A percentile compares a stretch with the other conserved stretches of the same genome.
These are phyloP conservation scores for Danaus plexippus DNA, from an alignment of 1,140 invertebrate genomes.

Conservation along the genomic window DNA sequence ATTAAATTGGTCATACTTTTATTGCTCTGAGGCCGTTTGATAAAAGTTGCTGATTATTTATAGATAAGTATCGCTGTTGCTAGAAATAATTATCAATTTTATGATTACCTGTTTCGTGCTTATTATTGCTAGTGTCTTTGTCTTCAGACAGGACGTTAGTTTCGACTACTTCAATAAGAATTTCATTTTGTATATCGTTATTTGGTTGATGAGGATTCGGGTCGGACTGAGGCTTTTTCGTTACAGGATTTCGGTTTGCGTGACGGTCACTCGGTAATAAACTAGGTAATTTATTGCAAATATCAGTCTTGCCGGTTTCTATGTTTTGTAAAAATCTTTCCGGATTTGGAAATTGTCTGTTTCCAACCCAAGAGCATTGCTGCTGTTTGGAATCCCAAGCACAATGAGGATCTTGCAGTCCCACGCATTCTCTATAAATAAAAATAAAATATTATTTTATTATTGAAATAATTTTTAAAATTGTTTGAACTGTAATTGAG, in stretches of 20 bases:
- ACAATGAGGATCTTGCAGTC: slow-evolving; percentile 97
- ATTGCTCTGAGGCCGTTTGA: too few relatives aligned
- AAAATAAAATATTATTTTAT: slow-evolving; percentile 12
- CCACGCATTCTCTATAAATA: slow-evolving; percentile 86
- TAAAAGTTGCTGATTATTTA: too few relatives aligned
- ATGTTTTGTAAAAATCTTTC: slow-evolving; percentile 83
- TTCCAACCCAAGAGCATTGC: slow-evolving; percentile 81
- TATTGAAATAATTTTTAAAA: too few relatives aligned
- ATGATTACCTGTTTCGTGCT: slow-evolving; percentile 58
- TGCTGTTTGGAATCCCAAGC: slow-evolving; percentile 90
- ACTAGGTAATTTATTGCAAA: slow-evolving; percentile 75
- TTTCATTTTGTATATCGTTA: slow-evolving; percentile 62
- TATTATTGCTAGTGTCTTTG: slow-evolving; percentile 42
- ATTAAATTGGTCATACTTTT: too few relatives aligned
- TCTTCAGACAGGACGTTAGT: slow-evolving; percentile 57
- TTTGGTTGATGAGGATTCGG: slow-evolving; percentile 40
- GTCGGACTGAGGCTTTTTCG: slow-evolving; percentile 55
- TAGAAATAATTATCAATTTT: too few relatives aligned
- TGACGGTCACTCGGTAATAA: slow-evolving; percentile 52
- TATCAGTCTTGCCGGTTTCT: slow-evolving; percentile 76
- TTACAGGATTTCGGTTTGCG: slow-evolving; percentile 55
- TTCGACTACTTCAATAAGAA: slow-evolving; percentile 62
- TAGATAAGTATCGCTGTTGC: too few relatives aligned
- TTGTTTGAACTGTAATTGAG: not conserved
- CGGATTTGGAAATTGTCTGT: slow-evolving; percentile 76